Evolutionary conservation across 2,797 vertebrate species (phyloP), one percentile per base, ranked within the genome.

Genomic region (Loriculus beryllinus): DNA sequence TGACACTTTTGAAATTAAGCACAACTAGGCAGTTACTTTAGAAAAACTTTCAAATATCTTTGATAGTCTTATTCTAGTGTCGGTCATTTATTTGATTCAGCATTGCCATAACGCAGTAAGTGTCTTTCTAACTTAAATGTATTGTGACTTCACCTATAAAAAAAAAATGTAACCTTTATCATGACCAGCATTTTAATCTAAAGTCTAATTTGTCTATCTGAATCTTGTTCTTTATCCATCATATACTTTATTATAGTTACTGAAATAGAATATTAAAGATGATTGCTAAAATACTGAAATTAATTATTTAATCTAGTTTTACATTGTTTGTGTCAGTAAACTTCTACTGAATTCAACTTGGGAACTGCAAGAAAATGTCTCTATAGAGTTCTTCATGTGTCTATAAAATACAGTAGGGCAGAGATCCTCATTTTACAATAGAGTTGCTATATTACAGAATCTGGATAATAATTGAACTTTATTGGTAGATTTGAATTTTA

Each of bases 111-210:
- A 64, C 10, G 28, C n/a, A 82, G 39, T 40, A 79, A 54, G 4
- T 82, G 19, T 75, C 60, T 88, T 91, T 57, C 71, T 86, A 95
- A 95, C 95, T 85, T 64, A 92, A 96, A 64, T 82, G 6, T 57
- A 81, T 10, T 79, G 49, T 79, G 21, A 5, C 5, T 70, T 92
- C 69, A 31, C 91, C 90, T 93, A 69, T 39, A 92, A 70, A 95
- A 64, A 56, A 54, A 54, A 8, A 49, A 5, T 52, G 54, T 80
- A 94, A 80, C n/a, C 9, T 89, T 59, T 79, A 47, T 75, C 90
- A 84, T 68, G 37, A 83, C 25, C 6, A 59, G 3, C 42, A 71
- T 67, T 90, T 94, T 90, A 82, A 82, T 60, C 21, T 81, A 47
- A 77, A 56, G 5, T 19, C 77, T 51, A 74, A 70, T 79, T 72